phyloP scores from a whole-genome alignment of 2,888 invertebrate species.

The Prosapia bicincta region DNA sequence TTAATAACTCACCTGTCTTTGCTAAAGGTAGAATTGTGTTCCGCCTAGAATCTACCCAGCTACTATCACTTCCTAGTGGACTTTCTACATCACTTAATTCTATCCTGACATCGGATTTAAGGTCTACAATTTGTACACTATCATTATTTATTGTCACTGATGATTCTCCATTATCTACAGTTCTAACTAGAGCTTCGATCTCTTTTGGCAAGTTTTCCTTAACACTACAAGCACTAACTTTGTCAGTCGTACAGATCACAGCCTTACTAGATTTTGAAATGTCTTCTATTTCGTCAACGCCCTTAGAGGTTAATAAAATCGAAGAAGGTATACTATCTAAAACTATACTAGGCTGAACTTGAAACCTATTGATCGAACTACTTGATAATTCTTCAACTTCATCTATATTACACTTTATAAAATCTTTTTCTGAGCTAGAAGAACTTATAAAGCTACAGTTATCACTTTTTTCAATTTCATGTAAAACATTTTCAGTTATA shows the following conservation, averaged over 20 bases:
- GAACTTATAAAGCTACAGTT: neutral
- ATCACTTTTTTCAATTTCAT: neutral
- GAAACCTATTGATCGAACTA: neutral
- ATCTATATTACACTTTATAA: neutral
- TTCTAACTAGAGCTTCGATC: conserved; percentile 21
- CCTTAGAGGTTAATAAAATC: neutral
- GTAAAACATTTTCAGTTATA: neutral
- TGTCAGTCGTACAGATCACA: neutral
- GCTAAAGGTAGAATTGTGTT: conserved; percentile 38
- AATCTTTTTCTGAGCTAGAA: neutral
- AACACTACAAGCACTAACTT: neutral
- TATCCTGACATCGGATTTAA: conserved; percentile 31
- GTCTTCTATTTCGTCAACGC: neutral
- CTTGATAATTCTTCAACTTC: neutral
- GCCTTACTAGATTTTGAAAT: neutral
- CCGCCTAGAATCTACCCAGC: conserved; percentile 46
- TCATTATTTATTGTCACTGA: conserved; percentile 31
- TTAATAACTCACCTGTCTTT: conserved; percentile 25
- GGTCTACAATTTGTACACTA: conserved; percentile 23
- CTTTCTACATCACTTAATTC: conserved; percentile 49
- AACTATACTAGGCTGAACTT: neutral
- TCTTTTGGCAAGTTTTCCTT: conserved; percentile 3
- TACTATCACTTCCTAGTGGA: conserved; percentile 57
- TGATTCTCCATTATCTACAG: conserved; percentile 27
- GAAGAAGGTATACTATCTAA: neutral